These are phyloP conservation scores for Pseudachorutes palmiensis DNA, from an alignment of 1,140 invertebrate species.

Conservation along the genomic window DNA sequence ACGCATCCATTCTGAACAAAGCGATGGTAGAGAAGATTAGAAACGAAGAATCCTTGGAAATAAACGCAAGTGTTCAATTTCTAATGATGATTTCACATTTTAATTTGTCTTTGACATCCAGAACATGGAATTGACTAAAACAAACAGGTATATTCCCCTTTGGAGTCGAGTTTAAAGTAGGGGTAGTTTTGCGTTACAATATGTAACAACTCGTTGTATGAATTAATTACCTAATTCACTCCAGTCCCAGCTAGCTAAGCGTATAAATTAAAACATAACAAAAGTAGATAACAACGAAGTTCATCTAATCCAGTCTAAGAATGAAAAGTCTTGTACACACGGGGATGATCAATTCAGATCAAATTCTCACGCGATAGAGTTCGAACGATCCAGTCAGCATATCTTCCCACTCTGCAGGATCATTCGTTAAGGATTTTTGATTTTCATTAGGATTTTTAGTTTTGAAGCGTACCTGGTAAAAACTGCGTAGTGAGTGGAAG, in stretches of 20 bases:
- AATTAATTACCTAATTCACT: background rate
- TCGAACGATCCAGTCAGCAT: slow-evolving; percentile 35
- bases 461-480: slow-evolving; percentile 26
- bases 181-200: too few species aligned
- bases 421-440: background rate
- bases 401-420: slow-evolving; percentile 25
- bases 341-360: slow-evolving; percentile 20
- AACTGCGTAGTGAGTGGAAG: slow-evolving; percentile 33
- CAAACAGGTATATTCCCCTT: too few species aligned
- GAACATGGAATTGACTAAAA: too few species aligned
- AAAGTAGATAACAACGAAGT: background rate
- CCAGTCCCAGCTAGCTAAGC: background rate
- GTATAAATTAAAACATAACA: background rate
- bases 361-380: slow-evolving; percentile 33
- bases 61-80: too few species aligned
- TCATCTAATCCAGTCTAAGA: background rate
- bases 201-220: slow-evolving; percentile 4
- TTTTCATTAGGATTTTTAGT: background rate
- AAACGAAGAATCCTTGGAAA: too few species aligned
- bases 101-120: too few species aligned
- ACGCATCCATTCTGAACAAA: too few species aligned
- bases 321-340: background rate
- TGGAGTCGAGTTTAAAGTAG: too few species aligned
- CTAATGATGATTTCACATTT: too few species aligned
- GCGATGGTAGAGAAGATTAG: too few species aligned